Percentiles rank a stretch among this genome's conserved stretches.
phyloP scores from a whole-genome alignment of 2,888 invertebrate species.

The Cheiracanthium punctorium region DNA sequence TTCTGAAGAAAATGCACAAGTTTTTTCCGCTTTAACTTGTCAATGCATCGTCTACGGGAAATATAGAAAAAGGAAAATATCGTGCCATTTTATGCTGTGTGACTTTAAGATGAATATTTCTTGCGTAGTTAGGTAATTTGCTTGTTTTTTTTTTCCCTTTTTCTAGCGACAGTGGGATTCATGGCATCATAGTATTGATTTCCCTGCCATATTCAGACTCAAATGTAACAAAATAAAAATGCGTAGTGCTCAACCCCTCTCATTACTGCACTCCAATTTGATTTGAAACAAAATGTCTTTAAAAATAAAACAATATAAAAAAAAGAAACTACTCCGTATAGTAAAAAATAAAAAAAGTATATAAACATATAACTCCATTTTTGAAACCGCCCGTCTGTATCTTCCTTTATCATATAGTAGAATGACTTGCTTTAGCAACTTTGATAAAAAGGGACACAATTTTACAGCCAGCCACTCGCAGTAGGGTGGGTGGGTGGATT shows the following conservation, averaged over 20 bases:
- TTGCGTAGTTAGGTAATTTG: background rate
- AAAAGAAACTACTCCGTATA: constrained; percentile 1
- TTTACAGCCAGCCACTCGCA: constrained; percentile 59
- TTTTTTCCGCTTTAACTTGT: no score
- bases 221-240: constrained; percentile 3
- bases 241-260: constrained; percentile 45
- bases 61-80: no score
- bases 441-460: constrained; percentile 67
- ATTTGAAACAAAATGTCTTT: constrained; percentile 65
- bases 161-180: background rate
- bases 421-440: constrained; percentile 65
- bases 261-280: constrained; percentile 65
- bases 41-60: no score
- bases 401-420: constrained; percentile 67
- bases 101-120: background rate
- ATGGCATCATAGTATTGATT: background rate
- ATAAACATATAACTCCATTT: constrained; percentile 39
- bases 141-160: background rate
- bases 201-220: background rate
- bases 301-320: constrained; percentile 16
- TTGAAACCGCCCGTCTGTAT: constrained; percentile 60
- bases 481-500: constrained; percentile 54
- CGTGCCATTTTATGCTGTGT: background rate
- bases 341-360: constrained; percentile 13
- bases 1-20: no score